phyloP scores from a whole-genome alignment of 2,113 vertebrate species.

The Athene cunicularia region DNA sequence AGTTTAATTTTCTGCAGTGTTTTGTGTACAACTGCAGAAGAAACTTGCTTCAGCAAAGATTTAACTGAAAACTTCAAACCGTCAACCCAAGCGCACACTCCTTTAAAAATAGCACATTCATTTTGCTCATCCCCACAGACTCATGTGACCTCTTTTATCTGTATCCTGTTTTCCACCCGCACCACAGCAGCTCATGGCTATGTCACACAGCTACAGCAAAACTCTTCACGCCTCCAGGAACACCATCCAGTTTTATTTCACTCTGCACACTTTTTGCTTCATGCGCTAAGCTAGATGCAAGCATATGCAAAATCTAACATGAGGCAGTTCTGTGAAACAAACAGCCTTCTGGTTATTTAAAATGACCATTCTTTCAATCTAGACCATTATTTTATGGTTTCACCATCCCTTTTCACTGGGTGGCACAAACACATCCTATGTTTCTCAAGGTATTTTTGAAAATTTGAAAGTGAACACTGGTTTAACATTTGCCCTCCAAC shows the following conservation, averaged over 20 bases:
- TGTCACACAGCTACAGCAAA: background rate
- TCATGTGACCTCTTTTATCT: background rate
- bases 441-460: background rate
- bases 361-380: background rate
- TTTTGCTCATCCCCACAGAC: background rate
- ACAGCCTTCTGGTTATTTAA: background rate
- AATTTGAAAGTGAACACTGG: background rate
- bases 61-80: constrained; percentile 4
- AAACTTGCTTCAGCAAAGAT: background rate
- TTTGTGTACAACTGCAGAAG: background rate
- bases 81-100: background rate
- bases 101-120: background rate
- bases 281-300: background rate
- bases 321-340: background rate
- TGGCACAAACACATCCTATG: background rate
- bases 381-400: background rate
- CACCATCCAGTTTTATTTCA: background rate
- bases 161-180: background rate
- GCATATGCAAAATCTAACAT: background rate
- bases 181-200: background rate
- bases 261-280: background rate
- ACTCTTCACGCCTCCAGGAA: background rate
- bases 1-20: background rate
- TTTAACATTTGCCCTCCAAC: background rate
- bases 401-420: background rate